phyloP scores from a whole-genome alignment of 1,140 invertebrate species.

The Macrotrachela quadricornifera region DNA sequence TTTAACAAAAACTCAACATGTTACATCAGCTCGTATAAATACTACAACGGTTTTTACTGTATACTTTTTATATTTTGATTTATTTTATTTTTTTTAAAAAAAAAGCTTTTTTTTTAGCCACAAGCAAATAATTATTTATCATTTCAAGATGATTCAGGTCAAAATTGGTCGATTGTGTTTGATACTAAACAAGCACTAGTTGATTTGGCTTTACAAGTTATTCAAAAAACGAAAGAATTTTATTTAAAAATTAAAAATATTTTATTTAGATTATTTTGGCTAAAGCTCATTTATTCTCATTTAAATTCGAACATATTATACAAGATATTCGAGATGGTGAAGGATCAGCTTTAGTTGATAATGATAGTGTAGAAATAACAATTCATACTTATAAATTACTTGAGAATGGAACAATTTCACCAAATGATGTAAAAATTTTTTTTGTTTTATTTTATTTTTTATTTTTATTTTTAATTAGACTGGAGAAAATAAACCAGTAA shows the following conservation, averaged over 20 bases:
- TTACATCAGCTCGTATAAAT: too few species aligned
- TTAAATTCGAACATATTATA: slow-evolving; percentile 10
- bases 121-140: slow-evolving; percentile 30
- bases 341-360: slow-evolving; percentile 19
- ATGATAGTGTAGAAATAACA: slow-evolving; percentile 26
- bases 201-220: slow-evolving; percentile 28
- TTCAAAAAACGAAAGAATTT: background rate
- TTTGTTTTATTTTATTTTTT: background rate
- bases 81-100: too few species aligned
- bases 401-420: slow-evolving; percentile 11
- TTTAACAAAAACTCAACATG: too few species aligned
- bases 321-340: slow-evolving; percentile 26
- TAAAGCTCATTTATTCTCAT: too few species aligned
- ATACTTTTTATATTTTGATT: too few species aligned
- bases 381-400: slow-evolving; percentile 20
- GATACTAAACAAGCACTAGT: slow-evolving; percentile 17
- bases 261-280: too few species aligned
- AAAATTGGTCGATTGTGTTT: slow-evolving; percentile 29
- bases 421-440: background rate
- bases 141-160: slow-evolving; percentile 27
- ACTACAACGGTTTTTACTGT: too few species aligned
- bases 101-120: too few species aligned
- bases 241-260: too few species aligned
- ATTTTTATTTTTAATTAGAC: too few species aligned
- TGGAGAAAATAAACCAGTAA: background rate